Evolutionary conservation across 2,113 vertebrate genomes (phyloP).

Genomic region (Mungos mungo): DNA sequence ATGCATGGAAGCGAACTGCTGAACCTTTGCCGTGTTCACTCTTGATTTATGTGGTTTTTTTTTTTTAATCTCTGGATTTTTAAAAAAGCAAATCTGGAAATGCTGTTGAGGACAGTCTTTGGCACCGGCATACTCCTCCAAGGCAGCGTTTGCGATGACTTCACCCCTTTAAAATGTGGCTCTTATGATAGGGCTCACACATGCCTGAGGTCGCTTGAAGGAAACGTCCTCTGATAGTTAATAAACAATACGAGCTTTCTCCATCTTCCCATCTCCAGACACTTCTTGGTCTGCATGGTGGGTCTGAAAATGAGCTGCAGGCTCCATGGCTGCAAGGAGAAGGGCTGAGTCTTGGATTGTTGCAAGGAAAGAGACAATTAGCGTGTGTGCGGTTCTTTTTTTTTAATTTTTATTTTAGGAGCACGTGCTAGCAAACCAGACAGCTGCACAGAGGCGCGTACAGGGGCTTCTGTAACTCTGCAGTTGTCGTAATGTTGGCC

Average conservation of each 20-base stretch:
- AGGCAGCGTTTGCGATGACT: conserved; percentile 78
- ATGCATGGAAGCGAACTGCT: conserved; percentile 50
- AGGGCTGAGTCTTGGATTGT: conserved; percentile 48
- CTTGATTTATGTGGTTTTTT: conserved; percentile 58
- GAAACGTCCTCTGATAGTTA: conserved; percentile 65
- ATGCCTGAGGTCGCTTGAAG: conserved; percentile 71
- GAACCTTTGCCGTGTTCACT: conserved; percentile 34
- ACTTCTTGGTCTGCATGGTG: conserved; percentile 36
- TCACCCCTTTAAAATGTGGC: conserved; percentile 80
- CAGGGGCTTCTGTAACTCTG: conserved; percentile 59
- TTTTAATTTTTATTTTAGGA: conserved; percentile 60
- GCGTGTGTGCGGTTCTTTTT: neutral
- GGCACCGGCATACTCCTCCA: conserved; percentile 57
- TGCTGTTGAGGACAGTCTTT: conserved; percentile 65
- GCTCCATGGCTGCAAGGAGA: neutral
- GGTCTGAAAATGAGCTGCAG: conserved; percentile 60
- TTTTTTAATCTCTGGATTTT: conserved; percentile 8
- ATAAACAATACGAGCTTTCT: conserved; percentile 70
- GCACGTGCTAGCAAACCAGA: conserved; percentile 58
- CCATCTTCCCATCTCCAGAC: conserved; percentile 45
- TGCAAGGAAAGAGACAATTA: conserved; percentile 56
- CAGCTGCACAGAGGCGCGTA: conserved; percentile 25
- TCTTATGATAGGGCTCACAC: conserved; percentile 79
- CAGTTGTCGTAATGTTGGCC: conserved; percentile 66
- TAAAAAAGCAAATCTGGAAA: conserved; percentile 70